Evolutionary conservation across 2,113 vertebrate genomes (phyloP).

Genomic region (Marcusenius ussheri): DNA sequence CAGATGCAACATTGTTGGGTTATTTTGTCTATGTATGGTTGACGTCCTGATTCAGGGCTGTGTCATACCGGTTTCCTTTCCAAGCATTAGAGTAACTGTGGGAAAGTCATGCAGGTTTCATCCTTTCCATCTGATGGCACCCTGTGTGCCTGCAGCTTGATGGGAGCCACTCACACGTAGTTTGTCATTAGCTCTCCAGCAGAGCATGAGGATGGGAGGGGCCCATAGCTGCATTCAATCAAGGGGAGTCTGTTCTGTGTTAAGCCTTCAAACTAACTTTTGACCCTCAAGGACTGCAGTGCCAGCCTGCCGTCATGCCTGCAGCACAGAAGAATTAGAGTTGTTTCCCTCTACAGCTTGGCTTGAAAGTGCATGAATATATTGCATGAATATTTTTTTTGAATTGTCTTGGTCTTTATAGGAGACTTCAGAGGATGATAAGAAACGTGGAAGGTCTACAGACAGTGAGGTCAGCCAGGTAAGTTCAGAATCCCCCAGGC

Average conservation of each 20-base stretch:
- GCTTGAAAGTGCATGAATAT: not conserved
- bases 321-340: not conserved
- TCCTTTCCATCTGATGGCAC: not conserved
- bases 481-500: constrained; percentile 24
- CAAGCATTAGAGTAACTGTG: not conserved
- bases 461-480: constrained; percentile 83
- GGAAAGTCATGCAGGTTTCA: not conserved
- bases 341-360: not conserved
- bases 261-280: not conserved
- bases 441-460: constrained; percentile 77
- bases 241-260: not conserved
- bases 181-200: not conserved
- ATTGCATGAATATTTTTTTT: not conserved
- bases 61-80: not conserved
- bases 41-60: not conserved
- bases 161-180: not conserved
- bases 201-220: not conserved
- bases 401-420: constrained; percentile 43
- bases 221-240: not conserved
- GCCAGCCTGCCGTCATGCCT: not conserved
- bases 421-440: constrained; percentile 88
- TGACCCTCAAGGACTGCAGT: not conserved
- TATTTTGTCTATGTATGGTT: not conserved
- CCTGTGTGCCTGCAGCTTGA: not conserved
- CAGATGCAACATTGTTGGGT: not conserved